Base-by-base conservation (phyloP, 2,888 invertebrate genomes). In the Leptopilina myrica region DNA sequence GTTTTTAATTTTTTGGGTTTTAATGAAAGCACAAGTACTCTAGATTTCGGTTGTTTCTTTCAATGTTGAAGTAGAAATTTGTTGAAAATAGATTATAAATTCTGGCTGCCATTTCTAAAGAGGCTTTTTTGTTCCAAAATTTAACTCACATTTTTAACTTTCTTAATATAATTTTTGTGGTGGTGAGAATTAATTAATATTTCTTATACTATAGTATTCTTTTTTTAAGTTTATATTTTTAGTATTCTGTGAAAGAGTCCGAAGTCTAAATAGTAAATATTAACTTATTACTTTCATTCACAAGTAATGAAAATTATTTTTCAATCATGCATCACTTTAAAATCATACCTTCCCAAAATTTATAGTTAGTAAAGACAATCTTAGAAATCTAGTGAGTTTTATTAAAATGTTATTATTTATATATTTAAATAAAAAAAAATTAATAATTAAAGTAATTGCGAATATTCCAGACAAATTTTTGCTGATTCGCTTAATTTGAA, bases 341-440 rank as follows among this genome's bases (percentile, higher is more conserved):
- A 78, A 78, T 81, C 75, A 75, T 78, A 78, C 76, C 9, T 81
- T 76, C 79, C 76, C 79, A 81, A 76, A 81, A 59, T 82, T 80
- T 76, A 69, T 79, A 73, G 78, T 73, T 82, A 83, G 82, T 80
- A 79, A 81, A 83, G 81, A 78, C 66, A 76, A 83, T 76, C 73
- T 80, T 65, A 81, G 76, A 83, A 49, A 11, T 49, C 9, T 73
- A 65, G 33, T 78, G 64, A 66, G 43, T 43, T 26, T 26, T 26
- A 26, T 26, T 26, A 26, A 26, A 26, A 43, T n/a, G 5, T 26
- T 33, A 5, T 9, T n/a, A 73, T 53, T n/a, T 20, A 20, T 20
- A 1, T 0, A 11, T 46, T 9, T 9, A 7, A 11, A 46, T 46
- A 8, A 1, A 7, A 9, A 9, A 5, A 46, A 46, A 46, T 46